A percentile compares a stretch with the other conserved stretches of the same genome.
Conservation (phyloP, 2,888 invertebrate genomes). For the Osedax fenrisi region DNA sequence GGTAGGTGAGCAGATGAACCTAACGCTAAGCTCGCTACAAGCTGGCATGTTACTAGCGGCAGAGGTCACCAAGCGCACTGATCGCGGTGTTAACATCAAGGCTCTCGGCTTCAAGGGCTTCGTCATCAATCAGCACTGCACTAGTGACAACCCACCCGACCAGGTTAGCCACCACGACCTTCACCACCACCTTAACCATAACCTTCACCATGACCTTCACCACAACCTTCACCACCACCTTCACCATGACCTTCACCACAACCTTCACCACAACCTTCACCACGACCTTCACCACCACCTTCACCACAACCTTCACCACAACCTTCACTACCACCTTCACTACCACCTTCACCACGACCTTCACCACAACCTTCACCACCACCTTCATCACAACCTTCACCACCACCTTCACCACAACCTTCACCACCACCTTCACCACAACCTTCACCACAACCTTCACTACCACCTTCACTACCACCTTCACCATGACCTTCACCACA, state of each 20-base stretch:
- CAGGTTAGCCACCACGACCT: neutral
- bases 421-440: too few species aligned
- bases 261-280: too few species aligned
- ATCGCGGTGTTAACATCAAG: conserved; percentile 22
- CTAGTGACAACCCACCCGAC: neutral
- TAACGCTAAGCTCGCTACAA: conserved; percentile 5
- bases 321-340: too few species aligned
- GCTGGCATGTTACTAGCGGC: conserved; percentile 28
- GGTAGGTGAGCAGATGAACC: neutral
- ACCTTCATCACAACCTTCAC: too few species aligned
- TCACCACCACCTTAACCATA: neutral
- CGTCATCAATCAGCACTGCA: conserved; percentile 21
- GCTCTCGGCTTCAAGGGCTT: conserved; percentile 22
- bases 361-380: neutral
- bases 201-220: too few species aligned
- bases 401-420: too few species aligned
- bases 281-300: neutral
- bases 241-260: too few species aligned
- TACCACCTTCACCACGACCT: too few species aligned
- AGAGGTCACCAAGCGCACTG: conserved; percentile 22
- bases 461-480: neutral
- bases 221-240: too few species aligned
- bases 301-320: too few species aligned
- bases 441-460: too few species aligned
- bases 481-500: too few species aligned